These are phyloP conservation scores for Ammodramus savannarum DNA, from an alignment of 2,113 vertebrate genomes.

Conservation along the genomic window DNA sequence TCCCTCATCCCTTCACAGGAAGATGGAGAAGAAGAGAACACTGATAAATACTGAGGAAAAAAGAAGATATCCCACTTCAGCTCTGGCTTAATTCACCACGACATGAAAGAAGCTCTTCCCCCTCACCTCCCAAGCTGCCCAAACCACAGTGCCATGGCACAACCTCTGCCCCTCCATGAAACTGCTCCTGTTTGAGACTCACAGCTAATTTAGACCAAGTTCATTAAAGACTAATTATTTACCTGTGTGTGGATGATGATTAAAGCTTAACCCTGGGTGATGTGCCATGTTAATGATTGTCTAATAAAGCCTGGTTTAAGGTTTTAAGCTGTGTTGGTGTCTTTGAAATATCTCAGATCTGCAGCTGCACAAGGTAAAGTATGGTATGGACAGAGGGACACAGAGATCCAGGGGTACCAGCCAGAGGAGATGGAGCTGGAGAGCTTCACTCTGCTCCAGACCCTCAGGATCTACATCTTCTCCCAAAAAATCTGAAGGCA, in stretches of 20 bases:
- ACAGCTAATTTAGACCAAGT: neutral
- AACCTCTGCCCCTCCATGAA: neutral
- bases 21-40: neutral
- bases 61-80: neutral
- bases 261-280: neutral
- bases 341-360: neutral
- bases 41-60: neutral
- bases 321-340: neutral
- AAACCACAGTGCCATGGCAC: neutral
- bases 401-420: neutral
- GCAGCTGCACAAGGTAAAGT: neutral
- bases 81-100: neutral
- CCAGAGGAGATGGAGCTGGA: neutral
- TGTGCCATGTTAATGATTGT: accelerated
- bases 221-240: neutral
- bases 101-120: neutral
- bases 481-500: neutral
- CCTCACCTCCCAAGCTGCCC: too few species aligned
- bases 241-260: neutral
- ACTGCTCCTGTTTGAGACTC: neutral
- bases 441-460: neutral
- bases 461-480: neutral
- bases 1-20: neutral
- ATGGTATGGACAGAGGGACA: accelerated
- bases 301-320: neutral